Evolutionary conservation across 2,113 vertebrate species (phyloP).

Genomic region (Dissostichus mawsoni): DNA sequence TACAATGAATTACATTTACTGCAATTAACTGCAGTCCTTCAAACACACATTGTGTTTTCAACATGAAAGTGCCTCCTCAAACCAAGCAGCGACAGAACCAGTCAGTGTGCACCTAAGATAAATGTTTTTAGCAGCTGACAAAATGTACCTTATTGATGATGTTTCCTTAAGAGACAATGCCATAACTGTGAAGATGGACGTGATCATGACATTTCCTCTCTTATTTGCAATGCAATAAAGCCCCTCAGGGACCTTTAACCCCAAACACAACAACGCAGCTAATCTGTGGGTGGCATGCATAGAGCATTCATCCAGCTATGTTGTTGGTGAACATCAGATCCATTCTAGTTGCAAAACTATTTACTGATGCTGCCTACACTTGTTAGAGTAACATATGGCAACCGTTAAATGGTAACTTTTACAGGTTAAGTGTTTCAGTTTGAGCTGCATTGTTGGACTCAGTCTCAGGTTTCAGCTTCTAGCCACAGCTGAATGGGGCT

Average conservation of each 20-base stretch:
- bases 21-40: too few species aligned
- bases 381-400: conserved; percentile 5
- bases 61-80: not conserved
- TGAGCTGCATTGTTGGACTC: not conserved
- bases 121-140: not conserved
- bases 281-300: not conserved
- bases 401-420: not conserved
- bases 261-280: not conserved
- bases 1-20: not conserved
- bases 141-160: not conserved
- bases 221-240: not conserved
- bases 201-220: not conserved
- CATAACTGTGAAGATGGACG: not conserved
- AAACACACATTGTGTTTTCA: not conserved
- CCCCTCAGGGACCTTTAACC: conserved; percentile 1
- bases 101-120: not conserved
- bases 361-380: not conserved
- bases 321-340: not conserved
- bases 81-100: not conserved
- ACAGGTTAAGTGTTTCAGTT: conserved; percentile 18
- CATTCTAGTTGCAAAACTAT: not conserved
- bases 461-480: not conserved
- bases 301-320: not conserved
- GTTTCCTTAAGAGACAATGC: not conserved
- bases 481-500: too few species aligned